These are phyloP conservation scores for Enteromius trimaculatus DNA, from an alignment of 2,797 vertebrate species.

Conservation along the genomic window DNA sequence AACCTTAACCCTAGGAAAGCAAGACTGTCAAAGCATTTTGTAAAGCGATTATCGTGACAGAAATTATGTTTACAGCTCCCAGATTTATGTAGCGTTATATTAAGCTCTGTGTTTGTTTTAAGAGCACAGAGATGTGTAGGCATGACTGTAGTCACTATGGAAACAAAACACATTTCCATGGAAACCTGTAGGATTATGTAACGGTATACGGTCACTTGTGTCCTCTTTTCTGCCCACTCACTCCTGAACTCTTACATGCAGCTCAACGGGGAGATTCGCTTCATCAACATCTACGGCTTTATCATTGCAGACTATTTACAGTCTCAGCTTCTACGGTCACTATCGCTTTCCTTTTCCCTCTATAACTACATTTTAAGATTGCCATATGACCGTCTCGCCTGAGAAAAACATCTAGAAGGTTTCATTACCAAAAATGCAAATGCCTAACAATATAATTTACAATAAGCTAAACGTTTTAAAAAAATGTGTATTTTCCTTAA, in stretches of 20 bases:
- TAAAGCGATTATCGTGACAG: not conserved
- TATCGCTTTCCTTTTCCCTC: not conserved
- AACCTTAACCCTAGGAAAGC: not conserved
- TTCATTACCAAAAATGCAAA: not conserved
- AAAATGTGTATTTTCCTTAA: not conserved
- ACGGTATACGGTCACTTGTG: slow-evolving; percentile 61
- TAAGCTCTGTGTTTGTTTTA: not conserved
- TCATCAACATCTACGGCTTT: not conserved
- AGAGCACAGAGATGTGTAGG: slow-evolving; percentile 48
- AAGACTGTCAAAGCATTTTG: not conserved
- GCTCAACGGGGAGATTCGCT: not conserved
- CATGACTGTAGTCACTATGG: slow-evolving; percentile 68
- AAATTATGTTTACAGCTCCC: not conserved
- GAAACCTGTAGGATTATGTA: slow-evolving; percentile 74
- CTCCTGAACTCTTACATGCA: not conserved
- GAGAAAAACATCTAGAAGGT: slow-evolving; percentile 6
- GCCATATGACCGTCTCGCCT: not conserved
- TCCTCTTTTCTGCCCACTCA: slow-evolving; percentile 17
- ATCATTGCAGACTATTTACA: not conserved
- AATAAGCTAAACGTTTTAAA: not conserved
- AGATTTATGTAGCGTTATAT: not conserved
- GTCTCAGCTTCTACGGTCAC: not conserved
- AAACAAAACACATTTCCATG: slow-evolving; percentile 75
- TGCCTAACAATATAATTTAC: not conserved
- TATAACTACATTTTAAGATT: not conserved